Evolutionary conservation across 23 tunicate species (phyloP).

Genomic region (Botrylloides violaceus): DNA sequence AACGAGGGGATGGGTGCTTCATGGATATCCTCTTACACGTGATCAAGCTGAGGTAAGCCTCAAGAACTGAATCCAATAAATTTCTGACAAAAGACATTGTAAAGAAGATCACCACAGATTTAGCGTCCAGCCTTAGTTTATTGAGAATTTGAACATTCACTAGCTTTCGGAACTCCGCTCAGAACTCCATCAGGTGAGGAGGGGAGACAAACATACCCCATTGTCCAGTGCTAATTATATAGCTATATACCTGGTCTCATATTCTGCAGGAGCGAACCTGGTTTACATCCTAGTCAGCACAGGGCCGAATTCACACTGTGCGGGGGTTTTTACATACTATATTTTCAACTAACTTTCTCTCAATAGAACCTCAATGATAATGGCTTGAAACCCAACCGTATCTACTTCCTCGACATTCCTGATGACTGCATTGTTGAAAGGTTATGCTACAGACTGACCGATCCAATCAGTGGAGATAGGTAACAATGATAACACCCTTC

Average conservation of each 20-base stretch:
- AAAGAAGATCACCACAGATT: too few relatives aligned
- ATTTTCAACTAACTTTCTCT: neutral
- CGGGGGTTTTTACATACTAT: neutral
- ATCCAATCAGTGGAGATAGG: constrained; percentile 95
- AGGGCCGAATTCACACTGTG: neutral
- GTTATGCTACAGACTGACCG: constrained; percentile 57
- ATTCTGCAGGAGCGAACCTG: too few relatives aligned
- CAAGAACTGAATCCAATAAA: too few relatives aligned
- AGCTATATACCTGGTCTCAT: too few relatives aligned
- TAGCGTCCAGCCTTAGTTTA: too few relatives aligned
- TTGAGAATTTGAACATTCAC: too few relatives aligned
- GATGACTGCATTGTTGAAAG: constrained; percentile 81
- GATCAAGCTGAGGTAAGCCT: constrained; percentile 75
- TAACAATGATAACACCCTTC: neutral
- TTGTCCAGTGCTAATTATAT: too few relatives aligned
- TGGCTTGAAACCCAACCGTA: constrained; percentile 67
- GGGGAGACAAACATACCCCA: too few relatives aligned
- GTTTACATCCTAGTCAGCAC: too few relatives aligned
- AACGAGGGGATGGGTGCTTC: constrained; percentile 87
- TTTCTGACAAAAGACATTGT: too few relatives aligned
- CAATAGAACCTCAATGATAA: constrained; percentile 56
- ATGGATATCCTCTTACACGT: constrained; percentile 75
- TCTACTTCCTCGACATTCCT: constrained; percentile 82
- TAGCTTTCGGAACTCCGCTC: too few relatives aligned
- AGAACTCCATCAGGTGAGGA: too few relatives aligned